Evolutionary conservation across 2,113 vertebrate species (phyloP), one percentile per base, ranked within the genome.

Genomic region (Circaetus cinerascens): DNA sequence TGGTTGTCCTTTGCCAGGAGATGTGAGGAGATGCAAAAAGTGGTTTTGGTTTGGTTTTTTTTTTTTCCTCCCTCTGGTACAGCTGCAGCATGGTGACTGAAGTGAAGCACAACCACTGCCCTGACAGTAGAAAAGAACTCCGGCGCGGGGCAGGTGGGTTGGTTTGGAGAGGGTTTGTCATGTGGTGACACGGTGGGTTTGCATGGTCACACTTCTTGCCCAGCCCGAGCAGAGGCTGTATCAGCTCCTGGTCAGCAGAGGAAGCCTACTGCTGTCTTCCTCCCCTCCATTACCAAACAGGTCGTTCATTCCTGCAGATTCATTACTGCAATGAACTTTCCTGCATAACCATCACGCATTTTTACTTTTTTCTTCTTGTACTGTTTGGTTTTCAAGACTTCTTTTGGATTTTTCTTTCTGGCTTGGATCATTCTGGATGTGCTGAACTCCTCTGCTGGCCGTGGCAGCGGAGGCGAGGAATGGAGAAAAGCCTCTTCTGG

Each of bases 61-160:
- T 17, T 27, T 30, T 30, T 11, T 11, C 53, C 53, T 29, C 29
- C 34, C 4, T 45, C 13, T 19, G 50, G 15, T 36, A 20, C 94
- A 84, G 95, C 92, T 93, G 95, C 87, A 34, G 57, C 19, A 1
- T 1, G 2, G 73, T 1, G 2, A 12, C 50, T 6, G 56, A 0
- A 23, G 82, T 14, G 1, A 27, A 67, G 94, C 59, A 1, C n/a
- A 18, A 9, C 32, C 60, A 0, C 29, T 0, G 0, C 34, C 43
- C 48, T 2, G 18, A 16, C 15, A 9, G 29, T 0, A 40, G 56
- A 14, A 11, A 13, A 3, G 23, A 26, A 1, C 11, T 0, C 32
- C 0, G 2, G 23, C 1, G 11, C 8, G 23, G 72, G 67, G 66
- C 25, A 9, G 48, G 21, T 5, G 74, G 10, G 19, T 3, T 40